A percentile compares a stretch with the other conserved stretches of the same genome.
These are phyloP conservation scores for Rissa tridactyla DNA, from an alignment of 2,113 vertebrate genomes.

Conservation along the genomic window DNA sequence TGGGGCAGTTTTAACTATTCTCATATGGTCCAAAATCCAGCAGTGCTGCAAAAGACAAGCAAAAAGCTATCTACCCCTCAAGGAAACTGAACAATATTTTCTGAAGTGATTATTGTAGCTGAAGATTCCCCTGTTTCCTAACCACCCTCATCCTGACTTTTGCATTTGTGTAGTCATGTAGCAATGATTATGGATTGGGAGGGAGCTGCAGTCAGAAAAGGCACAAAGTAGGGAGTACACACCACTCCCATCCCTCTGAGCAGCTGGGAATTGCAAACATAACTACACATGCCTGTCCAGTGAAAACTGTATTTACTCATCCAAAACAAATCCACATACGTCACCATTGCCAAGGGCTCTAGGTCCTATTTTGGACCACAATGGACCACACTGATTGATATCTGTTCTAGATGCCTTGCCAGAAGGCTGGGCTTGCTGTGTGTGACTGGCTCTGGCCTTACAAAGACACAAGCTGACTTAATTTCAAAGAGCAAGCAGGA, in stretches of 20 bases:
- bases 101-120: not conserved
- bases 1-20: not conserved
- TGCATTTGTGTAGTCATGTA: not conserved
- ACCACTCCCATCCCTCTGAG: not conserved
- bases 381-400: not conserved
- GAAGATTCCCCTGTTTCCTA: not conserved
- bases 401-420: not conserved
- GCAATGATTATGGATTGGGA: not conserved
- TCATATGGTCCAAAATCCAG: not conserved
- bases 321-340: not conserved
- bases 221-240: not conserved
- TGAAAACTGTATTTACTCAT: constrained; percentile 19
- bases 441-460: not conserved
- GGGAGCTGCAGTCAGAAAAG: not conserved
- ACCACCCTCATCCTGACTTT: not conserved
- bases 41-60: not conserved
- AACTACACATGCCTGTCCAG: not conserved
- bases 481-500: not conserved
- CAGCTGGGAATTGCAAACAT: constrained; percentile 23
- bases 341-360: not conserved
- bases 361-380: not conserved
- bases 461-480: not conserved
- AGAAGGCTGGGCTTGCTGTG: not conserved
- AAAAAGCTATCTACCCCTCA: not conserved
- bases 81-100: not conserved